A percentile compares a stretch with the other conserved stretches of the same genome.
Evolutionary conservation across 64 coral and sea anemone genomes (phyloP).

Genomic region (Dendronephthya gigantea): DNA sequence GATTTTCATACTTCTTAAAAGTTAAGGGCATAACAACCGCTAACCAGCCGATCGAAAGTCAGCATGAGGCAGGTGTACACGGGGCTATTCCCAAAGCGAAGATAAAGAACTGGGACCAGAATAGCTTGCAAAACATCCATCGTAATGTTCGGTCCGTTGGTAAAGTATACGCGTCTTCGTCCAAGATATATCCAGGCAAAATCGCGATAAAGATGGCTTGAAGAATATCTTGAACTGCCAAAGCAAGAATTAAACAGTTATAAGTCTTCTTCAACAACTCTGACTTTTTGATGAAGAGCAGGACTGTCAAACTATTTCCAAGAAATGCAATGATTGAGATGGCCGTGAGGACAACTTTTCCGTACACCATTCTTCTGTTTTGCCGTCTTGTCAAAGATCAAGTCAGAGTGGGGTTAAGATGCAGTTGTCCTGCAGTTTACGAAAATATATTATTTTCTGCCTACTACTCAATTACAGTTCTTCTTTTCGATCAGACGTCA

Average conservation of each 20-base stretch:
- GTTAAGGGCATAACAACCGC: constrained; percentile 19
- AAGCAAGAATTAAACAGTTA: constrained; percentile 29
- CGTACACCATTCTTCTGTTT: background rate
- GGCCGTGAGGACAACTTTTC: constrained; percentile 22
- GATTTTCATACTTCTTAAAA: background rate
- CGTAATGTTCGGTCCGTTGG: background rate
- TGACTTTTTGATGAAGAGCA: constrained; percentile 18
- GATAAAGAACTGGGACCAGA: constrained; percentile 18
- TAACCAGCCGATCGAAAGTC: constrained; percentile 6
- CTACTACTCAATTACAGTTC: too few relatives aligned
- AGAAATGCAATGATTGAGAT: constrained; percentile 36
- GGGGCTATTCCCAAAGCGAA: constrained; percentile 36
- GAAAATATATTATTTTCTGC: too few relatives aligned
- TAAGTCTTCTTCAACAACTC: constrained; percentile 29
- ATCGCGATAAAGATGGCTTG: constrained; percentile 27
- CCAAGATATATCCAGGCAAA: constrained; percentile 14
- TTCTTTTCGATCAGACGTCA: too few relatives aligned
- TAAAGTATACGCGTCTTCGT: background rate
- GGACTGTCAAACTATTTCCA: constrained; percentile 19
- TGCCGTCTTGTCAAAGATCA: too few relatives aligned
- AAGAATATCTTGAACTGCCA: constrained; percentile 35
- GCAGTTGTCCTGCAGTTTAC: too few relatives aligned
- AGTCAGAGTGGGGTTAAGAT: too few relatives aligned
- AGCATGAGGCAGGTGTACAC: constrained; percentile 26
- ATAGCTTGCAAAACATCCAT: constrained; percentile 33